phyloP scores from a whole-genome alignment of 2,888 invertebrate species.

The Cantharis rustica region DNA sequence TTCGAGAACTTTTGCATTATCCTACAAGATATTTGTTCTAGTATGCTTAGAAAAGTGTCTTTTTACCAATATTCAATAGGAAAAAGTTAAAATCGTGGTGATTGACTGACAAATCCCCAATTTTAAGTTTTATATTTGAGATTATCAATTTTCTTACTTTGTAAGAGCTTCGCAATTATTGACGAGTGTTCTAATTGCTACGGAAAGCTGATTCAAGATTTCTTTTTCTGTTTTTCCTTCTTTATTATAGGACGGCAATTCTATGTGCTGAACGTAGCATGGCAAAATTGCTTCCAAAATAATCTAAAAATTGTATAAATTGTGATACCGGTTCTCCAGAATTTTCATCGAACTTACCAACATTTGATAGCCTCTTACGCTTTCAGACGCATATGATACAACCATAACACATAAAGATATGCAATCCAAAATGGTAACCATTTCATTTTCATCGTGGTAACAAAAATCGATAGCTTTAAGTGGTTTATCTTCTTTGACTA shows the following conservation, averaged over 20 bases:
- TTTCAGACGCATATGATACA: slow-evolving; percentile 96
- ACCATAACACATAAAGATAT: slow-evolving; percentile 99
- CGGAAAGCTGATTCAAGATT: slow-evolving; percentile 89
- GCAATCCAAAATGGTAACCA: slow-evolving; percentile 95
- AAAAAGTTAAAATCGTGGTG: too few relatives aligned
- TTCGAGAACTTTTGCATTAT: too few relatives aligned
- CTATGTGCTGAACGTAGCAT: slow-evolving; percentile 92
- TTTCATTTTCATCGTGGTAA: slow-evolving; percentile 97
- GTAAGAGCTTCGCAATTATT: slow-evolving; percentile 96
- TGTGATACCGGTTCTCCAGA: neutral
- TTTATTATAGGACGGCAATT: slow-evolving; percentile 83
- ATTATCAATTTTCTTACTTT: slow-evolving; percentile 67
- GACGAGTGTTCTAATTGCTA: slow-evolving; percentile 93
- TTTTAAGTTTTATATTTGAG: neutral
- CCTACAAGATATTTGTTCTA: too few relatives aligned
- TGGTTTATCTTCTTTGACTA: slow-evolving; percentile 90
- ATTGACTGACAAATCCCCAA: too few relatives aligned
- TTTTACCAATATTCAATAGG: too few relatives aligned
- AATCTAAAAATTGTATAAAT: slow-evolving; percentile 62
- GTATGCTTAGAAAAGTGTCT: too few relatives aligned
- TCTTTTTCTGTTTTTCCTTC: slow-evolving; percentile 94
- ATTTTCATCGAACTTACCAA: slow-evolving; percentile 63
- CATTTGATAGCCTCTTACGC: slow-evolving; percentile 90
- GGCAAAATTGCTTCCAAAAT: slow-evolving; percentile 96
- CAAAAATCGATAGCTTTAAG: slow-evolving; percentile 97